Evolutionary conservation across 2,888 invertebrate genomes (phyloP).

Genomic region (Cantharis lateralis): DNA sequence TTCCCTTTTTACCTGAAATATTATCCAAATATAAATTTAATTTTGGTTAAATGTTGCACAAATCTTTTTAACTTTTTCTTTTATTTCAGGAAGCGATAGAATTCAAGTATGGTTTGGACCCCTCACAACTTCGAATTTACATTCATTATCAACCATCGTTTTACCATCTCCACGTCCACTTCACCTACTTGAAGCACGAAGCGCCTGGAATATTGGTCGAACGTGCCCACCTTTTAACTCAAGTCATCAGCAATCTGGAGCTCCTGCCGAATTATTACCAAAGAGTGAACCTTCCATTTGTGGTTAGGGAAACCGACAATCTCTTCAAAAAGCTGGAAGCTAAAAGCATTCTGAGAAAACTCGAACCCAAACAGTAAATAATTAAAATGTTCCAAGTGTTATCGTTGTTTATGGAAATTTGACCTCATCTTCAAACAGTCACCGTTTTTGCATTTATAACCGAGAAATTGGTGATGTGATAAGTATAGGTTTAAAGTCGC

Average conservation of each 20-base stretch:
- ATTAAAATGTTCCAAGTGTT: not conserved
- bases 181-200: constrained; percentile 79
- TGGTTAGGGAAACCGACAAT: constrained; percentile 75
- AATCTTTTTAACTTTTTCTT: constrained; percentile 1
- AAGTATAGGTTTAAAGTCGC: not conserved
- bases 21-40: too few relatives aligned
- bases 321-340: constrained; percentile 69
- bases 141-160: constrained; percentile 97
- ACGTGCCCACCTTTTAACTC: constrained; percentile 83
- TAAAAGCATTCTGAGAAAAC: constrained; percentile 59
- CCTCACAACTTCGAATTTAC: constrained; percentile 78
- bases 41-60: too few relatives aligned
- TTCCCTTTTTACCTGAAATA: too few relatives aligned
- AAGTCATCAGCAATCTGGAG: constrained; percentile 90
- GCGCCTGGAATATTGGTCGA: constrained; percentile 84
- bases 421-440: constrained; percentile 64
- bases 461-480: not conserved
- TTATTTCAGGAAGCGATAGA: constrained; percentile 71
- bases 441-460: constrained; percentile 57
- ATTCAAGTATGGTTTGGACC: constrained; percentile 73
- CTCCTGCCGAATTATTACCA: constrained; percentile 82
- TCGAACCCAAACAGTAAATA: constrained; percentile 21
- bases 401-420: constrained; percentile 62
- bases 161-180: constrained; percentile 95
- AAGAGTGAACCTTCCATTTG: constrained; percentile 79